phyloP scores from a whole-genome alignment of 1,140 invertebrate species.

The Tetragnatha versicolor region DNA sequence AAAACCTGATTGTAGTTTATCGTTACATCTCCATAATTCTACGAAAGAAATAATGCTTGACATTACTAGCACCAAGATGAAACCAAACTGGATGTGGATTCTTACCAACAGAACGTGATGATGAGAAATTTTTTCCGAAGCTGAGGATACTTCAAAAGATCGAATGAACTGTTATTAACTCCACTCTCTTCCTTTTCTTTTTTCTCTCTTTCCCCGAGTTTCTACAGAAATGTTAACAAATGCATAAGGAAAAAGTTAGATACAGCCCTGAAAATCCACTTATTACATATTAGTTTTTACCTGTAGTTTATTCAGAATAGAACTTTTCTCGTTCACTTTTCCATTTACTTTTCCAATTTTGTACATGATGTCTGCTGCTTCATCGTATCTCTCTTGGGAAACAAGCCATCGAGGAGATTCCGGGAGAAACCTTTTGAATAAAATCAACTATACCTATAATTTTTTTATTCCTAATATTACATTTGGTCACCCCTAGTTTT shows the following conservation, averaged over 20 bases:
- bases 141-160: constrained; percentile 35
- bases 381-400: constrained; percentile 62
- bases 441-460: neutral
- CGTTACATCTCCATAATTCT: no score
- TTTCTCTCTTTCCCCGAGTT: constrained; percentile 27
- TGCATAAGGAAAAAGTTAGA: no score
- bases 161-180: constrained; percentile 21
- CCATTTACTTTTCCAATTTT: constrained; percentile 63
- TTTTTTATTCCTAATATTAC: neutral
- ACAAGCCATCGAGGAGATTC: constrained; percentile 68
- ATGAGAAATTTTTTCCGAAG: constrained; percentile 49
- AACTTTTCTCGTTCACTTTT: constrained; percentile 26
- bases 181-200: constrained; percentile 26
- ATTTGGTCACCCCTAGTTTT: no score
- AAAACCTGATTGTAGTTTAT: no score
- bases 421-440: constrained; percentile 63
- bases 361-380: constrained; percentile 62
- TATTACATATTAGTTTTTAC: neutral
- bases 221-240: constrained; percentile 37
- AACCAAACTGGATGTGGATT: no score
- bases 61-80: no score
- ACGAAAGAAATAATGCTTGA: no score
- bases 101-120: constrained; percentile 48
- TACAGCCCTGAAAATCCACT: neutral
- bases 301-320: constrained; percentile 32